Percentiles rank a stretch among this genome's conserved stretches.
These are phyloP conservation scores for Pollenia griseotomentosa DNA, from an alignment of 2,888 invertebrate species.

Conservation along the genomic window DNA sequence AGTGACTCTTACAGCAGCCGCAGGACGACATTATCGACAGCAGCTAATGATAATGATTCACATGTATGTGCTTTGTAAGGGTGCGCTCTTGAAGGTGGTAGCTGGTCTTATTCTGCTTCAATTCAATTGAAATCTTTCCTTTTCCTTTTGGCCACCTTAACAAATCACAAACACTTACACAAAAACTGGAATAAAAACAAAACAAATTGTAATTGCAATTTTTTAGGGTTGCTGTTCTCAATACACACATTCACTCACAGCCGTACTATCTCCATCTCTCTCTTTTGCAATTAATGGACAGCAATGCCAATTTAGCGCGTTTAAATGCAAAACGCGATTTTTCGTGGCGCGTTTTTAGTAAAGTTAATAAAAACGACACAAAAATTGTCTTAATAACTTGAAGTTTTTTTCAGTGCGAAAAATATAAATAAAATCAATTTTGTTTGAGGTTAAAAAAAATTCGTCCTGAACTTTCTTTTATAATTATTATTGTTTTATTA, in stretches of 20 bases:
- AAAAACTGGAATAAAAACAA: conserved; percentile 27
- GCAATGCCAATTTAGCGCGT: too few species aligned
- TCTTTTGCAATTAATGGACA: background rate
- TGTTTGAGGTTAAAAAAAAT: too few species aligned
- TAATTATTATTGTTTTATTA: too few species aligned
- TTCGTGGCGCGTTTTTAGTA: too few species aligned
- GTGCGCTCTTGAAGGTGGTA: background rate
- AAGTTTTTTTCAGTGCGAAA: too few species aligned
- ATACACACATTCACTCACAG: background rate
- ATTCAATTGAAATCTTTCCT: conserved; percentile 34
- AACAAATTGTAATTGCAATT: conserved; percentile 22
- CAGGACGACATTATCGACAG: conserved; percentile 7
- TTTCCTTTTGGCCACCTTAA: conserved; percentile 39
- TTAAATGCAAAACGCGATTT: too few species aligned
- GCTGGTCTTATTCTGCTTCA: background rate
- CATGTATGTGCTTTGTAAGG: conserved; percentile 2
- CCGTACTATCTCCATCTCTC: background rate
- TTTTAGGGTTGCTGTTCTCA: conserved; percentile 51
- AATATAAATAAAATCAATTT: too few species aligned
- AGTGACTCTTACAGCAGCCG: conserved; percentile 13
- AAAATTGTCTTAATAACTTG: too few species aligned
- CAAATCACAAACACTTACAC: conserved; percentile 40
- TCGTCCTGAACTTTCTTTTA: too few species aligned
- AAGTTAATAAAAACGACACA: too few species aligned
- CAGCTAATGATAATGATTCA: conserved; percentile 27